A percentile compares a stretch with the other conserved stretches of the same genome.
phyloP scores from a whole-genome alignment of 1,140 invertebrate species.

The Nylanderia fulva region DNA sequence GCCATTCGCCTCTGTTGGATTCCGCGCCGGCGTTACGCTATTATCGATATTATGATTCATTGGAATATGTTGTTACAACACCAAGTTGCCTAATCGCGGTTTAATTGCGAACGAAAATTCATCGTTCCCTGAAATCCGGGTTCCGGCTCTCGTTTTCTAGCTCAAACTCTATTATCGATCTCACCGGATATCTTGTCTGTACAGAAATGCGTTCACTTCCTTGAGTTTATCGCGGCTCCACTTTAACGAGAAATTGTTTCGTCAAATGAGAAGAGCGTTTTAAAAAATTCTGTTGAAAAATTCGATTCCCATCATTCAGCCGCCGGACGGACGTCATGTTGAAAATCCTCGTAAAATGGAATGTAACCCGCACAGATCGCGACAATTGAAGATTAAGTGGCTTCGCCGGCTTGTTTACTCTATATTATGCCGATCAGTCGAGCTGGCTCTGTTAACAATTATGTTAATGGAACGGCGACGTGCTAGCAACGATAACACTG shows the following conservation, averaged over 20 bases:
- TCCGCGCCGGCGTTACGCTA: slow-evolving; percentile 41
- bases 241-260: slow-evolving; percentile 10
- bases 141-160: not conserved
- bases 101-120: slow-evolving; percentile 46
- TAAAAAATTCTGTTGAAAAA: not conserved
- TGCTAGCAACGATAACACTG: not conserved
- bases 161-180: slow-evolving; percentile 31
- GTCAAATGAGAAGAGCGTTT: not conserved
- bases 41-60: slow-evolving; percentile 72
- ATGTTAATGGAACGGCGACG: slow-evolving; percentile 50
- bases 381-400: slow-evolving; percentile 54
- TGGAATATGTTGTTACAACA: slow-evolving; percentile 64
- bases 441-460: slow-evolving; percentile 54
- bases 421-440: slow-evolving; percentile 50
- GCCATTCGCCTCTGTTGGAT: slow-evolving; percentile 39
- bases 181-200: not conserved
- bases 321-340: not conserved
- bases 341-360: slow-evolving; percentile 13
- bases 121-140: slow-evolving; percentile 44
- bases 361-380: slow-evolving; percentile 26
- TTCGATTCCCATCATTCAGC: not conserved
- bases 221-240: not conserved
- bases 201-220: not conserved
- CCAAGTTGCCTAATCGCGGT: slow-evolving; percentile 48
- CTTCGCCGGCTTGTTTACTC: slow-evolving; percentile 53